Base-by-base conservation (phyloP, 2,888 invertebrate species). In the Nemapogon koenigi region DNA sequence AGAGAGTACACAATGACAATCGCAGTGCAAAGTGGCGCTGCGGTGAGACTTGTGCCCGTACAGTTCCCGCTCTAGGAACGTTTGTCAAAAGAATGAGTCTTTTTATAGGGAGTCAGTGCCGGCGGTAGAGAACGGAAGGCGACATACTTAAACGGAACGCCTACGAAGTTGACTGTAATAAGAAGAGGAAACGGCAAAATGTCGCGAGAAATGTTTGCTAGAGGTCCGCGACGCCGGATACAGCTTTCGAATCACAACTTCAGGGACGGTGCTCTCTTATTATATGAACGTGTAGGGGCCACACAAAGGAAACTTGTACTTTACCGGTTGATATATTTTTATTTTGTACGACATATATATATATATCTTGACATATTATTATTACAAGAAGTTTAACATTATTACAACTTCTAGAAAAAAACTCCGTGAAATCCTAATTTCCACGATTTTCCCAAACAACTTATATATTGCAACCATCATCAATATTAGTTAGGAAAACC, bases 1-100 rank as follows among this genome's bases (percentile, higher is more conserved):
- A n/a, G n/a, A 26, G n/a, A 26, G n/a, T 2, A 29, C 3, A 16
- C 16, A 16, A 31, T 15, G 6, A 31, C 31, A 31, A 31, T 33
- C 33, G 3, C 19, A 11, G 13, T 33, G 11, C 13, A 33, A 33
- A 33, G 19, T 33, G 19, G 13, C 10, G 19, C 30, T 16, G 16
- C 14, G 31, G 7, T 31, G 15, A 16, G 15, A 13, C 13, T 33
- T 19, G 18, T 31, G 31, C 16, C 16, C 11, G 31, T 31, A 15
- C 43, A 49, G 54, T 41, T 49, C 40, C 49, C 49, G 48, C 49
- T 44, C 50, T 44, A 47, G 48, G 46, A 49, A 56, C 58, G 59
- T 62, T 68, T 62, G 59, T 67, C 63, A 67, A 64, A 64, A 62
- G 62, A 68, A 66, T 59, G 57, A 62, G 33, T 37, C 35, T 40